Conservation (phyloP, 1,140 invertebrate species). For the Drosophila auraria region DNA sequence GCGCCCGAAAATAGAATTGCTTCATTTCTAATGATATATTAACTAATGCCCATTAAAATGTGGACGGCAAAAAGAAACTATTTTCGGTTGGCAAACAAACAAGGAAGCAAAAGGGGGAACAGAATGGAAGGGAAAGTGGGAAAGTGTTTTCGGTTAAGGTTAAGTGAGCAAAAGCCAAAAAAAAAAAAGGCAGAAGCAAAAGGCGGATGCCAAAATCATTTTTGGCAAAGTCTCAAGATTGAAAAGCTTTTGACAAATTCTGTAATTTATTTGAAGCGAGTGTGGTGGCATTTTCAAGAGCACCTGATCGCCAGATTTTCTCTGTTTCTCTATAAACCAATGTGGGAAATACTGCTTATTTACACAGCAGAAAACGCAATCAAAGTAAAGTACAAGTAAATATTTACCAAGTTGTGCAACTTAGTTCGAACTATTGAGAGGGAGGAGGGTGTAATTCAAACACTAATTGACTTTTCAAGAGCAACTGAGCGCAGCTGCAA, state of each 20-base stretch:
- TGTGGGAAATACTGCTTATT: constrained; percentile 1
- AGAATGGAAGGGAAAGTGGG: constrained; percentile 13
- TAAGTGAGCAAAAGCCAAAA: constrained; percentile 38
- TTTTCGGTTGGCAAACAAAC: constrained; percentile 40
- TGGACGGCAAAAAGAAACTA: constrained; percentile 33
- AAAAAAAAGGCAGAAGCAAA: constrained; percentile 4
- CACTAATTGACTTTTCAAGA: constrained; percentile 18
- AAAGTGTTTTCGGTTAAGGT: constrained; percentile 59
- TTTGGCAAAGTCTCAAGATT: constrained; percentile 50
- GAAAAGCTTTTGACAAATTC: constrained; percentile 68
- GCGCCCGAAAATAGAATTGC: constrained; percentile 30
- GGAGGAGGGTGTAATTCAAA: neutral
- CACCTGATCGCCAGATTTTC: constrained; percentile 8
- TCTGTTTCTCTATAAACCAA: constrained; percentile 7
- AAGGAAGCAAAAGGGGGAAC: constrained; percentile 16
- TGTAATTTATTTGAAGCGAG: constrained; percentile 58
- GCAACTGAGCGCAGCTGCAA: constrained; percentile 10
- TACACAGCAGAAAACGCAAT: constrained; percentile 10
- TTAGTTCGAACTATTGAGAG: neutral
- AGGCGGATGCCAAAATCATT: constrained; percentile 34
- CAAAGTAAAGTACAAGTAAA: constrained; percentile 19
- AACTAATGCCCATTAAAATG: constrained; percentile 67
- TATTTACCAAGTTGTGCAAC: constrained; percentile 32
- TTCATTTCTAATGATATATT: constrained; percentile 51
- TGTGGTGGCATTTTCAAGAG: constrained; percentile 23